A percentile compares a stretch with the other conserved stretches of the same genome.
These are phyloP conservation scores for Busseola fusca DNA, from an alignment of 2,888 invertebrate species.

Conservation along the genomic window DNA sequence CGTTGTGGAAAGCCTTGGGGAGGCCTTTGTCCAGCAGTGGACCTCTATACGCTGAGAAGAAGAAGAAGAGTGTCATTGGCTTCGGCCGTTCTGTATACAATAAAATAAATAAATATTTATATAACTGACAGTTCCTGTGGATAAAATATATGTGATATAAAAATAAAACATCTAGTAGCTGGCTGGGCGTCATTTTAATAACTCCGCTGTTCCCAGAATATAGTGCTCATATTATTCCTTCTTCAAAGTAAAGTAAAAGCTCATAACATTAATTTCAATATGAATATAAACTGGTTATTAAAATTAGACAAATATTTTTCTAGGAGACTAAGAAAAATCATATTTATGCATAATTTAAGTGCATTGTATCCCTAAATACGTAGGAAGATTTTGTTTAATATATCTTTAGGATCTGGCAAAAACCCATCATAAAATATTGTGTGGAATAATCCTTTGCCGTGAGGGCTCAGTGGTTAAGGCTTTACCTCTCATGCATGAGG, in stretches of 20 bases:
- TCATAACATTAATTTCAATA: constrained; percentile 1
- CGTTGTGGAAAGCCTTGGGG: too few species aligned
- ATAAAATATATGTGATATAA: constrained; percentile 43
- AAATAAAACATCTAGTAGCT: constrained; percentile 51
- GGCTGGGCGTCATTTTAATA: constrained; percentile 53
- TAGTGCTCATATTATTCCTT: constrained; percentile 17
- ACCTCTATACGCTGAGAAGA: too few species aligned
- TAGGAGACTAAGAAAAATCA: background rate
- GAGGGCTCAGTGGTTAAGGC: background rate
- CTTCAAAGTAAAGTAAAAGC: constrained; percentile 11
- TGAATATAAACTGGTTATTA: background rate
- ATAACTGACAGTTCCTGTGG: constrained; percentile 27
- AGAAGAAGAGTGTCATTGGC: too few species aligned
- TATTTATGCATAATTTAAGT: background rate
- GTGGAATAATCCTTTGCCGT: background rate
- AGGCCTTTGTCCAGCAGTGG: too few species aligned
- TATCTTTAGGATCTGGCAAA: background rate
- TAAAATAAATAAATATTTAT: too few species aligned
- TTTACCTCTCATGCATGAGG: background rate
- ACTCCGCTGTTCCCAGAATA: constrained; percentile 6
- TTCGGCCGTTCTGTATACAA: too few species aligned
- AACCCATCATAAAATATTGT: background rate
- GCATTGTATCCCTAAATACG: background rate
- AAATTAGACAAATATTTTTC: too few species aligned
- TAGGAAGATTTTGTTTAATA: background rate